These are phyloP conservation scores for Odontomachus brunneus DNA, from an alignment of 1,140 invertebrate genomes.

Conservation along the genomic window DNA sequence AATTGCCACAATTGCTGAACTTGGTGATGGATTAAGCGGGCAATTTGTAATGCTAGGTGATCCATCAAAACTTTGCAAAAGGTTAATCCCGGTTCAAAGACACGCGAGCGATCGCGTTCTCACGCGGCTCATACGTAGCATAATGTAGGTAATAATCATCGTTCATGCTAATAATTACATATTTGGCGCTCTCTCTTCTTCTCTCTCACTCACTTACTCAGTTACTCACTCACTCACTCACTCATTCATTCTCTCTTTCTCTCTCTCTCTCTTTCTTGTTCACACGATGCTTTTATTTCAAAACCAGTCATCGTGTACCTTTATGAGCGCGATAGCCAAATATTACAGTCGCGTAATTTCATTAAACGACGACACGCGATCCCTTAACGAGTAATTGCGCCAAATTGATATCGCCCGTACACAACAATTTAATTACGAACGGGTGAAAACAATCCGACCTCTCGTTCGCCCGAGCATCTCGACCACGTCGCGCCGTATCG, in stretches of 20 bases:
- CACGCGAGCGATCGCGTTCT: slow-evolving; percentile 51
- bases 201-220: no score
- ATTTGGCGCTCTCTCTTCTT: neutral
- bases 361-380: slow-evolving; percentile 12
- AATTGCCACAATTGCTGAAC: slow-evolving; percentile 53
- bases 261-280: no score
- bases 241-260: no score
- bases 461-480: neutral
- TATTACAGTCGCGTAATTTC: slow-evolving; percentile 15
- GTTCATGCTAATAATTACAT: slow-evolving; percentile 20
- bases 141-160: slow-evolving; percentile 14
- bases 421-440: neutral
- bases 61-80: slow-evolving; percentile 60
- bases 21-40: slow-evolving; percentile 58
- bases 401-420: neutral
- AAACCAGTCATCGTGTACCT: neutral
- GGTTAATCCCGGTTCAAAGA: slow-evolving; percentile 55
- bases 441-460: slow-evolving; percentile 2
- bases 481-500: neutral
- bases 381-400: slow-evolving; percentile 9
- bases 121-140: neutral
- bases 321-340: neutral
- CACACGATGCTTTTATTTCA: neutral
- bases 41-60: slow-evolving; percentile 58
- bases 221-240: no score